Conservation (phyloP, 2,888 invertebrate genomes). For the Syrista parreyssii region DNA sequence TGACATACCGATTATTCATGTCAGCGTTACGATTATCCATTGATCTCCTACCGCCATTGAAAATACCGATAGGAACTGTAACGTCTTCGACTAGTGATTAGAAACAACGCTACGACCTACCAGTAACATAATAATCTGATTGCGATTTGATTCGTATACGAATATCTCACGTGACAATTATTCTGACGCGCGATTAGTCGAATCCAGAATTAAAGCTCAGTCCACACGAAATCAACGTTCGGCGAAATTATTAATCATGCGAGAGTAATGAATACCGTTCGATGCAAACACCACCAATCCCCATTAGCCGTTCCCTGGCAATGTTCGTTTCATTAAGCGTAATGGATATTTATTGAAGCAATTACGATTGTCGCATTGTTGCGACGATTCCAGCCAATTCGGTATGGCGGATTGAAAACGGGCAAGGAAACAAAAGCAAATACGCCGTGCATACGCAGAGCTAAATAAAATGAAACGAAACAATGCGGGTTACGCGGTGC, state of each 20-base stretch:
- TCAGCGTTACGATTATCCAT: neutral
- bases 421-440: neutral
- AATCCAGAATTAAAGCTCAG: neutral
- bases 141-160: too few species aligned
- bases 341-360: constrained; percentile 1
- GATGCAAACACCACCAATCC: neutral
- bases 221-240: neutral
- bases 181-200: neutral
- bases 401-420: neutral
- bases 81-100: neutral
- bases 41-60: neutral
- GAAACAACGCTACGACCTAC: neutral
- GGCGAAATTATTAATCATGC: neutral
- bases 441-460: neutral
- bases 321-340: constrained; percentile 3
- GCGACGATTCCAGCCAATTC: neutral
- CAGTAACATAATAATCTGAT: neutral
- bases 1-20: neutral
- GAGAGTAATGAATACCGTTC: neutral
- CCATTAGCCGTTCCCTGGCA: neutral
- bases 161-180: neutral
- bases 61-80: neutral
- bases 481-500: neutral
- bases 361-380: neutral
- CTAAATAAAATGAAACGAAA: neutral